Conservation (phyloP, 2,113 vertebrate genomes). For the Merops nubicus region DNA sequence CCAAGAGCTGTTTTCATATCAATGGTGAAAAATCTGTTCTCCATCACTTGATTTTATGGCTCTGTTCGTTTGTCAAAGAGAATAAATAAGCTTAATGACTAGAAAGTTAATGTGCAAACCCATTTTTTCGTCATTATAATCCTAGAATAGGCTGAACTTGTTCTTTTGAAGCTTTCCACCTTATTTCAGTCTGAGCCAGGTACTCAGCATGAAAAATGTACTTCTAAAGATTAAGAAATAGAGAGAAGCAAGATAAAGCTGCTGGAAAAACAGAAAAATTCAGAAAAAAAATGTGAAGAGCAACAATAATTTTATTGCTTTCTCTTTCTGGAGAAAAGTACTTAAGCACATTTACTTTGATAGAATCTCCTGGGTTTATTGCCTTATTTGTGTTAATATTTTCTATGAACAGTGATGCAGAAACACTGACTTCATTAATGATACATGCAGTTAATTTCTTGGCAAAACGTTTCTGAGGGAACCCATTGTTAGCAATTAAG, state of each 20-base stretch:
- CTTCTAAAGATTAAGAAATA: neutral
- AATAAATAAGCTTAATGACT: neutral
- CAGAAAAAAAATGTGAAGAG: neutral
- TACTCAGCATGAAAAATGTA: neutral
- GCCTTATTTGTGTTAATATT: neutral
- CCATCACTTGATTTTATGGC: neutral
- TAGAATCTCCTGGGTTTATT: slow-evolving; percentile 11
- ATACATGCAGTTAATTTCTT: slow-evolving; percentile 24
- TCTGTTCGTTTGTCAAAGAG: neutral
- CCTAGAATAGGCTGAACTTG: neutral
- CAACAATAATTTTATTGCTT: neutral
- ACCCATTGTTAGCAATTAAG: neutral
- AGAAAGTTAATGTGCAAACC: neutral
- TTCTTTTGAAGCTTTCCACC: neutral
- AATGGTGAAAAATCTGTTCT: neutral
- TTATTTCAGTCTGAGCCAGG: neutral
- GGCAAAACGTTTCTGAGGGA: neutral
- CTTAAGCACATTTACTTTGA: neutral
- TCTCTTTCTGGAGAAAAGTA: neutral
- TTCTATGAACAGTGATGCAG: slow-evolving; percentile 29
- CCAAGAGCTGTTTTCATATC: neutral
- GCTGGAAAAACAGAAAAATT: neutral
- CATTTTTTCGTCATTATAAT: neutral
- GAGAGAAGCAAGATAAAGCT: neutral
- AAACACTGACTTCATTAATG: slow-evolving; percentile 28